Conservation (phyloP, 2,888 invertebrate species). For the Eupelmus urozonus region DNA sequence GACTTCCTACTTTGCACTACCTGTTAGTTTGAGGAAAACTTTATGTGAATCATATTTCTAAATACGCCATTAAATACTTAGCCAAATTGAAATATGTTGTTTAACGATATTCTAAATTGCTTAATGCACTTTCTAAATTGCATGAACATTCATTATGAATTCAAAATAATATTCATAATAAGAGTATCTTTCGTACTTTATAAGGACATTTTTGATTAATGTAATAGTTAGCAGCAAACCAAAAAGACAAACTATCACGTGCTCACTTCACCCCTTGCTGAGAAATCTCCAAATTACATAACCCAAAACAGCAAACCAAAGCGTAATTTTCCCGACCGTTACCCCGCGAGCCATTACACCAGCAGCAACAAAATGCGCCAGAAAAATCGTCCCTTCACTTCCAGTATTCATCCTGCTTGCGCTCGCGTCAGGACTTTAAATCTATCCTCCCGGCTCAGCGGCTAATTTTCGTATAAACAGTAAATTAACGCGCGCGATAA, state of each 20-base stretch:
- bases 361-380: not conserved
- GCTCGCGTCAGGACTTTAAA: not conserved
- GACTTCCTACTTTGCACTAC: not conserved
- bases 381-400: not conserved
- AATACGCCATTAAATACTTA: not conserved
- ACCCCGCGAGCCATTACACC: not conserved
- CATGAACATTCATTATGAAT: not conserved
- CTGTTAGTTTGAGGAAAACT: not conserved
- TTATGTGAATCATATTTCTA: not conserved
- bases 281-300: too few relatives aligned
- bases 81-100: not conserved
- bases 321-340: not conserved
- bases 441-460: not conserved
- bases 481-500: slow-evolving; percentile 38
- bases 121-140: not conserved
- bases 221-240: too few relatives aligned
- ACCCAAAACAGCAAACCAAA: too few relatives aligned
- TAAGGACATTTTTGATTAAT: too few relatives aligned
- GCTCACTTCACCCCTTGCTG: too few relatives aligned
- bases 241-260: too few relatives aligned
- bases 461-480: slow-evolving; percentile 44
- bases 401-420: not conserved
- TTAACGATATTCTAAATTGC: not conserved
- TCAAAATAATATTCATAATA: not conserved
- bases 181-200: too few relatives aligned